Conservation (phyloP, 2,888 invertebrate genomes). For the Melanostoma scalare region DNA sequence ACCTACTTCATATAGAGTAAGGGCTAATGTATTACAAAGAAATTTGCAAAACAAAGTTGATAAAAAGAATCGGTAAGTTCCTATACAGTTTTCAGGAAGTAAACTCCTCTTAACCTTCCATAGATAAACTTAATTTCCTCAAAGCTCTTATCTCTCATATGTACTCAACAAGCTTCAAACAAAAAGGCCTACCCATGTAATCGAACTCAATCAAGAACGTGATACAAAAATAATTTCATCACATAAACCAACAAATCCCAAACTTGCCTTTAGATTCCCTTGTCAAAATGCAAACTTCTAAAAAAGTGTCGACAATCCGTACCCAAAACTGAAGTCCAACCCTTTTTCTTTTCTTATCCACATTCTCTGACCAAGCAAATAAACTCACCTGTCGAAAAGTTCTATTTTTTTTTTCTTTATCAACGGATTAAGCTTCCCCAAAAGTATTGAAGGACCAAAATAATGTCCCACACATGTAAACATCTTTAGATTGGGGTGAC, state of each 20-base stretch:
- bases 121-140: too few relatives aligned
- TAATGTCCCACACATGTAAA: conserved; percentile 38
- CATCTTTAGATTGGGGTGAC: conserved; percentile 23
- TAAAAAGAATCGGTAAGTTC: too few relatives aligned
- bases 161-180: too few relatives aligned
- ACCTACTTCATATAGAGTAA: too few relatives aligned
- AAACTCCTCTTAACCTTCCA: too few relatives aligned
- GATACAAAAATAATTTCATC: too few relatives aligned
- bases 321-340: conserved; percentile 31
- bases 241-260: conserved; percentile 42
- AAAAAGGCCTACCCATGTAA: too few relatives aligned
- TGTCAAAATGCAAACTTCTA: conserved; percentile 30
- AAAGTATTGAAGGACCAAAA: background rate
- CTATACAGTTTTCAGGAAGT: too few relatives aligned
- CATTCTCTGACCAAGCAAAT: background rate
- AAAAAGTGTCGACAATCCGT: conserved; percentile 38
- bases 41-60: too few relatives aligned
- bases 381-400: conserved; percentile 54
- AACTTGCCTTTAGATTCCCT: conserved; percentile 20
- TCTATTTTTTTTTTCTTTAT: conserved; percentile 19
- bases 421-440: conserved; percentile 23
- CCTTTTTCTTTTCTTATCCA: conserved; percentile 47
- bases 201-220: too few relatives aligned
- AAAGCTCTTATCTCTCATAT: too few relatives aligned
- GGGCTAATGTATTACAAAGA: too few relatives aligned